A percentile compares a stretch with the other conserved stretches of the same genome.
These are phyloP conservation scores for Lepisosteus osseus DNA, from an alignment of 2,113 vertebrate species.

Conservation along the genomic window DNA sequence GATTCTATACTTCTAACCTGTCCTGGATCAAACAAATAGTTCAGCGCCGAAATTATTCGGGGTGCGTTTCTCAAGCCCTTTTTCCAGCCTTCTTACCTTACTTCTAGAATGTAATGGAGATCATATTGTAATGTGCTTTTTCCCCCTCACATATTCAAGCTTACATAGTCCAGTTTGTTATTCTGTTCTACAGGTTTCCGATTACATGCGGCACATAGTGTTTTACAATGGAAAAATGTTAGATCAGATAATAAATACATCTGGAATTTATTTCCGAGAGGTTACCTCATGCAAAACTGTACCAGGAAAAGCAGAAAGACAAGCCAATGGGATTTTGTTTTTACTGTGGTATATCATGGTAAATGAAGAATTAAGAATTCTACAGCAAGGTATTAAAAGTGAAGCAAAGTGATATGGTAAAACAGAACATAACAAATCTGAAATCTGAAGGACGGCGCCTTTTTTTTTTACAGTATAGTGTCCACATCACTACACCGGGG, in stretches of 20 bases:
- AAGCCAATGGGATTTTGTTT: too few relatives aligned
- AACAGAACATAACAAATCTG: too few relatives aligned
- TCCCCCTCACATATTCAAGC: background rate
- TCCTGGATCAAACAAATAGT: background rate
- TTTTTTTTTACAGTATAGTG: too few relatives aligned
- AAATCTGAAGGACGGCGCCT: too few relatives aligned
- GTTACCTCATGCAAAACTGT: slow-evolving; percentile 15
- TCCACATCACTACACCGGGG: too few relatives aligned
- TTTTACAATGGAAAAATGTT: slow-evolving; percentile 4
- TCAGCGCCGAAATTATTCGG: background rate
- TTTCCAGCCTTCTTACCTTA: background rate
- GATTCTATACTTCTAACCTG: background rate
- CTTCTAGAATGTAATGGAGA: background rate
- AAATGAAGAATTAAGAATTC: too few relatives aligned
- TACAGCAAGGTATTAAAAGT: too few relatives aligned
- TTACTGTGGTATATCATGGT: too few relatives aligned
- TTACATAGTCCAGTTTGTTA: slow-evolving; percentile 4
- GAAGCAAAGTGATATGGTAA: too few relatives aligned
- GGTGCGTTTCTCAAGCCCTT: background rate
- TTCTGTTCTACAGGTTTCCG: slow-evolving; percentile 1
- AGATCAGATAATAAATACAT: slow-evolving; percentile 18
- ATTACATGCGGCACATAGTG: slow-evolving; percentile 1
- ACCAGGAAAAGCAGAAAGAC: too few relatives aligned
- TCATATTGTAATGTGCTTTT: background rate
- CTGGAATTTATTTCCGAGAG: slow-evolving; percentile 11